phyloP scores from a whole-genome alignment of 2,888 invertebrate genomes.

The Busseola fusca region DNA sequence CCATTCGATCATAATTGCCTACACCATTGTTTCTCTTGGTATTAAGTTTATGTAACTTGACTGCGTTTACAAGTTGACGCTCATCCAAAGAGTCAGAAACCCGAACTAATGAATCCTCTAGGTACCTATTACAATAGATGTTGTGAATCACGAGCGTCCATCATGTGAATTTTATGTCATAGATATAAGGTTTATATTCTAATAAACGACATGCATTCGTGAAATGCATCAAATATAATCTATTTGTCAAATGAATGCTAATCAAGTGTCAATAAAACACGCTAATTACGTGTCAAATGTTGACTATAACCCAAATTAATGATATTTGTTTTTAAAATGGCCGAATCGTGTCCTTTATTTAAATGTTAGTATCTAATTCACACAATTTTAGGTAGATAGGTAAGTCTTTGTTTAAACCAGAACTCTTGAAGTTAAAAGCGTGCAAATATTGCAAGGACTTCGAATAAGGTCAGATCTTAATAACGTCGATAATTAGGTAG shows the following conservation, averaged over 20 bases:
- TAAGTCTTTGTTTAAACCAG: slow-evolving; percentile 27
- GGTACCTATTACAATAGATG: not conserved
- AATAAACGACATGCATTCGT: not conserved
- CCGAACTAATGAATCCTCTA: not conserved
- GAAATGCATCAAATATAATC: slow-evolving; percentile 5
- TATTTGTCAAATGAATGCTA: slow-evolving; percentile 14
- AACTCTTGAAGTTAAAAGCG: slow-evolving; percentile 2
- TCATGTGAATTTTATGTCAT: too few species aligned
- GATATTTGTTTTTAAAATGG: slow-evolving; percentile 42
- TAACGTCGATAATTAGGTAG: too few species aligned
- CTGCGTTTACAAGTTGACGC: not conserved
- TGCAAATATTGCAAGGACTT: slow-evolving; percentile 33
- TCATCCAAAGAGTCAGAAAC: not conserved
- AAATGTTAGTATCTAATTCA: slow-evolving; percentile 16
- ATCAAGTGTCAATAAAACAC: slow-evolving; percentile 29
- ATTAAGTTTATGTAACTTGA: not conserved
- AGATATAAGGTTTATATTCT: not conserved
- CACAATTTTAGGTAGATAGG: not conserved
- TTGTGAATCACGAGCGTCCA: not conserved
- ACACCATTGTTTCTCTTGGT: not conserved
- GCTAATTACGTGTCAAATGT: slow-evolving; percentile 25
- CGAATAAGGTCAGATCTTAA: not conserved
- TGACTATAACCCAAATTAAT: slow-evolving; percentile 29
- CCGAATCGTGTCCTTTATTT: slow-evolving; percentile 59
- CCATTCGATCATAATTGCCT: not conserved